Evolutionary conservation across 2,888 invertebrate species (phyloP).

Genomic region (Altica lythri): DNA sequence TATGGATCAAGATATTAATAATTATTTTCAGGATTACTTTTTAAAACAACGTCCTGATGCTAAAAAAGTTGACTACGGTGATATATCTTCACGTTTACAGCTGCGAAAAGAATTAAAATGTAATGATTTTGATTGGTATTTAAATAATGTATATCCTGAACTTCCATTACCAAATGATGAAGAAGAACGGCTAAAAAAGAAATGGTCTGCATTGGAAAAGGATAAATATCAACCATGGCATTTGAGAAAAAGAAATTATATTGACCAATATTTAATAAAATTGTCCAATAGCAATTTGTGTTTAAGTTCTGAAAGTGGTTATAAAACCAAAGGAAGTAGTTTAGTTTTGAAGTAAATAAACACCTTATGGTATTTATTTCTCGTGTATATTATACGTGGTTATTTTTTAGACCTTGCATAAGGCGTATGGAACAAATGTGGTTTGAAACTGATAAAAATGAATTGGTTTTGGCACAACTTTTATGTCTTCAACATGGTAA

Average conservation of each 20-base stretch:
- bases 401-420: conserved; percentile 68
- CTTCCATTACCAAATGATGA: conserved; percentile 68
- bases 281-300: conserved; percentile 76
- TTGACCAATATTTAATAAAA: conserved; percentile 70
- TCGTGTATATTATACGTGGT: not conserved
- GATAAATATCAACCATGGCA: conserved; percentile 82
- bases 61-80: conserved; percentile 71
- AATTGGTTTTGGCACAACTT: conserved; percentile 81
- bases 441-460: conserved; percentile 82
- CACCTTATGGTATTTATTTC: not conserved
- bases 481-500: conserved; percentile 82
- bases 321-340: conserved; percentile 70
- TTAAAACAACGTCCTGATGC: conserved; percentile 69
- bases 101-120: conserved; percentile 78
- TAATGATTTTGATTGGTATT: conserved; percentile 85
- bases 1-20: not conserved
- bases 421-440: conserved; percentile 77
- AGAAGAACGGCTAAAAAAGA: conserved; percentile 62
- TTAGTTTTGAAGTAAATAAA: conserved; percentile 25
- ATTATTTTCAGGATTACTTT: conserved; percentile 71
- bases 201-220: conserved; percentile 66
- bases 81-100: conserved; percentile 74
- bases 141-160: conserved; percentile 84
- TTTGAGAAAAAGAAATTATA: conserved; percentile 76
- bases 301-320: conserved; percentile 75